phyloP scores from a whole-genome alignment of 2,113 vertebrate genomes.

The Cichladusa arquata region DNA sequence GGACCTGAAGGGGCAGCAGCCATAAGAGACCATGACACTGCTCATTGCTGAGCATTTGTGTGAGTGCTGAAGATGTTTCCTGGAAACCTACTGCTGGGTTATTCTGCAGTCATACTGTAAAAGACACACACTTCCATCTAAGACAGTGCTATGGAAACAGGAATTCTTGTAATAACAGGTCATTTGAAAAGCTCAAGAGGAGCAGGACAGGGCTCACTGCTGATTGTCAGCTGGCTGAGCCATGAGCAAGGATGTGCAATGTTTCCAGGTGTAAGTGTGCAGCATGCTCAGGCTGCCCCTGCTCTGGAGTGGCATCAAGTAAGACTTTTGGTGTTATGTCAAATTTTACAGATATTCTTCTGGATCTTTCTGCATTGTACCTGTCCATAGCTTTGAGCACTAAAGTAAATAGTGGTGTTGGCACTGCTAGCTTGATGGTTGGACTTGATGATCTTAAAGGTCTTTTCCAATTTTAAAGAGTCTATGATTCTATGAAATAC shows the following conservation, averaged over 20 bases:
- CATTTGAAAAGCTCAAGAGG: neutral
- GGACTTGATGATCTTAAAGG: neutral
- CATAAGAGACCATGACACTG: accelerated
- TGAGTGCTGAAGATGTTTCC: neutral
- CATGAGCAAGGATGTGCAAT: neutral
- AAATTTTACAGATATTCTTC: neutral
- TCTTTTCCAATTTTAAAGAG: neutral
- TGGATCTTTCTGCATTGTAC: neutral
- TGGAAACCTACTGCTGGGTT: neutral
- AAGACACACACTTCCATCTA: neutral
- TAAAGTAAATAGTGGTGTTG: neutral
- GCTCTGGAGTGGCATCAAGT: neutral
- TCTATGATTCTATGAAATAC: neutral
- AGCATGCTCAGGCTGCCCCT: neutral
- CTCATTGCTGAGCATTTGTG: neutral
- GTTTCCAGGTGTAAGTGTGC: accelerated
- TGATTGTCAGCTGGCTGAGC: neutral
- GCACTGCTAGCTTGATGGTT: neutral
- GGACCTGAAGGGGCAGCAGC: neutral
- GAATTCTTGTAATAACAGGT: neutral
- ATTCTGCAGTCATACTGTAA: neutral
- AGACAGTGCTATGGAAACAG: neutral
- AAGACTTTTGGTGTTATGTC: neutral
- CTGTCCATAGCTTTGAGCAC: neutral
- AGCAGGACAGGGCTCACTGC: neutral